Conservation (phyloP, 2,888 invertebrate species). For the Abscondita cerata region DNA sequence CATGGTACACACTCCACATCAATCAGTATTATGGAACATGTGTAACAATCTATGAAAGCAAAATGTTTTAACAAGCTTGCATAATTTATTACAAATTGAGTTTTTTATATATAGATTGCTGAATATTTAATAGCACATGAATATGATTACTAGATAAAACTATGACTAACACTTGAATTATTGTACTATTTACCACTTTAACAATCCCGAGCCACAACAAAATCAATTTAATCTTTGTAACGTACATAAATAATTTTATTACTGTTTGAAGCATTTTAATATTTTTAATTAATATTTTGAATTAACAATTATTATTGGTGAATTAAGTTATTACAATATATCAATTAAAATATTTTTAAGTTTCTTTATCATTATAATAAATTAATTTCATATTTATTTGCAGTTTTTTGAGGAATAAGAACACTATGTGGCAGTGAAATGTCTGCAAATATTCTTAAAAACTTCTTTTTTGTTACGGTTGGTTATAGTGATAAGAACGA, state of each 20-base stretch:
- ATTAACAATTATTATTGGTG: no score
- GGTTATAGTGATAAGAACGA: no score
- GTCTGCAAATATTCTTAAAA: no score
- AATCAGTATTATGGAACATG: slow-evolving; percentile 51
- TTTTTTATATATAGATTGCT: slow-evolving; percentile 19
- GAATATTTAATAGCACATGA: slow-evolving; percentile 21
- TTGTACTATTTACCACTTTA: slow-evolving; percentile 11
- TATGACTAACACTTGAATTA: slow-evolving; percentile 16
- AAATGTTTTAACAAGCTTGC: slow-evolving; percentile 40
- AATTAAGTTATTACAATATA: no score
- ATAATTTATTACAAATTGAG: slow-evolving; percentile 37
- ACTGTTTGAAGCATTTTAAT: no score
- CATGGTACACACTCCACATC: slow-evolving; percentile 49
- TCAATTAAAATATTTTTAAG: no score
- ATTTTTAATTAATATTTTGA: no score
- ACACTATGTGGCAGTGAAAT: no score
- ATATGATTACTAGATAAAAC: slow-evolving; percentile 24
- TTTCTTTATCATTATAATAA: no score
- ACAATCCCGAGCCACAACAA: neutral
- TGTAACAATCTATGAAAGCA: slow-evolving; percentile 47
- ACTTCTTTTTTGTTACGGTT: no score
- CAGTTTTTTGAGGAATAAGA: no score
- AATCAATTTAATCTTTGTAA: slow-evolving; percentile 4
- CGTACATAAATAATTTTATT: slow-evolving; percentile 6
- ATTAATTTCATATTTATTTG: no score